Evolutionary conservation across 2,797 vertebrate species (phyloP).

Genomic region (Leuciscus waleckii): DNA sequence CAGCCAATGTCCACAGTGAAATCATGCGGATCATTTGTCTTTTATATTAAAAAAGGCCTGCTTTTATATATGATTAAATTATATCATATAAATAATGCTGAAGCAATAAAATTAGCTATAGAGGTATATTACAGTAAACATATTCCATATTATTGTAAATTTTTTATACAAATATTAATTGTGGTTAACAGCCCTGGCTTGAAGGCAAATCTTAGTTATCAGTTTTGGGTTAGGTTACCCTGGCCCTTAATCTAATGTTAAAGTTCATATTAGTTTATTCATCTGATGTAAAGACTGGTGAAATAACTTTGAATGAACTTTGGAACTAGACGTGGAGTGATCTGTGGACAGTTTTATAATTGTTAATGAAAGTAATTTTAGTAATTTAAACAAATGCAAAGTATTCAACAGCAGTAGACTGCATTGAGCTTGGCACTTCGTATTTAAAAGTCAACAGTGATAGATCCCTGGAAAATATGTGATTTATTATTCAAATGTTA

Average conservation of each 20-base stretch:
- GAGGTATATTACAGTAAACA: not conserved
- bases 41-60: not conserved
- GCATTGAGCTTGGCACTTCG: not conserved
- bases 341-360: not conserved
- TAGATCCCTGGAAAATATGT: no score
- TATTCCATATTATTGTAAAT: not conserved
- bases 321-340: not conserved
- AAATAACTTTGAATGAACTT: not conserved
- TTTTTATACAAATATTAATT: not conserved
- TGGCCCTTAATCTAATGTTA: not conserved
- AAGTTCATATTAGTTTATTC: not conserved
- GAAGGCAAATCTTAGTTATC: not conserved
- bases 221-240: conserved; percentile 11
- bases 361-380: not conserved
- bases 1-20: conserved; percentile 1
- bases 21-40: not conserved
- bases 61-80: not conserved
- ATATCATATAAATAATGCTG: no score
- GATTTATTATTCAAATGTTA: no score
- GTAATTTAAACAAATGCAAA: not conserved
- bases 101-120: not conserved
- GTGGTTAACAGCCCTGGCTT: not conserved
- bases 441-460: not conserved
- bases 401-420: not conserved
- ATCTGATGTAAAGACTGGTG: not conserved